Evolutionary conservation across 2,113 vertebrate genomes (phyloP), one percentile per base, ranked within the genome.

Genomic region (Varanus komodoensis): DNA sequence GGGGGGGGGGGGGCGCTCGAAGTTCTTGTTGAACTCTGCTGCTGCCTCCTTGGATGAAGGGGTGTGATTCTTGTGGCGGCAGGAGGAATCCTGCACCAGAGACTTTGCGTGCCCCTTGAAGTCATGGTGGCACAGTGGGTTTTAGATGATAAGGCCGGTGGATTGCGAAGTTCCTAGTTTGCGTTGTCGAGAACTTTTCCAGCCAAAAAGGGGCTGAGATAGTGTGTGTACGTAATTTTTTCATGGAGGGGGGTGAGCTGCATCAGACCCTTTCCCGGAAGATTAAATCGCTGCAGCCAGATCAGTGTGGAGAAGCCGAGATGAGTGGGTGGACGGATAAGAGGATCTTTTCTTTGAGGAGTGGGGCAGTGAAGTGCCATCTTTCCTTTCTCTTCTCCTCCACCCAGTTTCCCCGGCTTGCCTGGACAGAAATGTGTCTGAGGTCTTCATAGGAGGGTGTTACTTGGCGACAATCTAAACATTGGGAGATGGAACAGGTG

Each of bases 341-440:
- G 87, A 81, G 87, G 77, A 81, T 68, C 80, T 38, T 44, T 21
- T 8, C 83, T 84, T 69, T 69, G 83, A 84, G 67, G 64, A 69
- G 27, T 11, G 21, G 69, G 21, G 38, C 52, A 38, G 12, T 48
- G 69, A 44, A 38, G 29, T 0, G 38, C 27, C 87, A 61, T 61
- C 84, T 23, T 27, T 54, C n/a, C 25, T n/a, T 44, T 27, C 6
- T 19, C 61, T n/a, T 19, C 61, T 64, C 44, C 19, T 14, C 3
- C 21, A 19, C 57, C 54, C 2, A 14, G 2, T 19, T 32, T 50
- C 29, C 68, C 32, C 15, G 48, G 17, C n/a, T n/a, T 4, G 50
- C 67, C 67, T 14, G 68, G 32, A 21, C 52, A 83, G 67, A 80
- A 54, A 74, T 52, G 50, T 8, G 64, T 5, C 27, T 67, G 80